Evolutionary conservation across 2,797 vertebrate species (phyloP), one percentile per base, ranked within the genome.

Genomic region (Pristis pectinata): DNA sequence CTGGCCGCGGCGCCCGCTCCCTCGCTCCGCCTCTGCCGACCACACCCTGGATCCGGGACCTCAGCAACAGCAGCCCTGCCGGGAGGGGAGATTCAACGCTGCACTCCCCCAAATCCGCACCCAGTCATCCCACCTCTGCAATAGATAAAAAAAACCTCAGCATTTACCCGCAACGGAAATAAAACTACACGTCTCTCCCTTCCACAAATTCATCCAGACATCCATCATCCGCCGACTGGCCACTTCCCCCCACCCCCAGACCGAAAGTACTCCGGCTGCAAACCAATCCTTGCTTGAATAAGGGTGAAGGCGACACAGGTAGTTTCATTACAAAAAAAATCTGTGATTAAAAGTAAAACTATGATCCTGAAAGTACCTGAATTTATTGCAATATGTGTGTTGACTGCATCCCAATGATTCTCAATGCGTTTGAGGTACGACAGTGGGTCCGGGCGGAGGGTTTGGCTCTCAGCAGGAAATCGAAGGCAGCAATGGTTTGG

Each of bases 21-120:
- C 15, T 22, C 64, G 64, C 64, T n/a, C 37, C n/a, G 11, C 77
- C n/a, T 17, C 72, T 76, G 6, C 49, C 56, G 59, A 41, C 87
- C 87, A 91, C 87, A 91, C 87, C 87, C 87, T 64, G 87, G 34
- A 9, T 15, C 87, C 87, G n/a, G 87, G 59, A 24, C 87, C 59
- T n/a, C 41, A 8, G 87, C 87, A 67, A 91, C 87, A 22, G 56
- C 56, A 34, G n/a, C 34, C 56, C n/a, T 15, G 13, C 6, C 1
- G 1, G 22, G 19, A n/a, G n/a, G 7, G 34, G 24, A 37, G 1
- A 17, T 0, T 24, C 6, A 34, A 19, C n/a, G 37, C 6, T 15
- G 7, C 59, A 30, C 5, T 53, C 83, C 2, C 3, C 30, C 7
- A 8, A 67, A 34, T n/a, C 30, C 61, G 17, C 30, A 59, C 4